Percentiles rank a stretch among this genome's conserved stretches.
phyloP scores from a whole-genome alignment of 2,888 invertebrate genomes.

The Acrobeloides nanus region DNA sequence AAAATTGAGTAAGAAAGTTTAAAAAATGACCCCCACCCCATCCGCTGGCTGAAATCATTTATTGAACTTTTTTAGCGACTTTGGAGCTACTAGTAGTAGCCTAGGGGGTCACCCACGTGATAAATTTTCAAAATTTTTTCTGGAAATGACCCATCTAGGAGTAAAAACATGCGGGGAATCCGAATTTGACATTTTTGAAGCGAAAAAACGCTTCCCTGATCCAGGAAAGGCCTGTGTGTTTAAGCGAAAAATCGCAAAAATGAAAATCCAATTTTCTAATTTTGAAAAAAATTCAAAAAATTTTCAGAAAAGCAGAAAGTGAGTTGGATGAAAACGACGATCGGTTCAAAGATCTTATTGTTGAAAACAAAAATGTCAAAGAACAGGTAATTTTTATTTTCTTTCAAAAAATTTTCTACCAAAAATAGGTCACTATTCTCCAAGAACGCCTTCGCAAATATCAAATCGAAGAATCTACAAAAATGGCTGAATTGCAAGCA shows the following conservation, averaged over 20 bases:
- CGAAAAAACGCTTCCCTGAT: background rate
- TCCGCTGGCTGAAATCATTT: too few species aligned
- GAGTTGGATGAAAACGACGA: conserved; percentile 27
- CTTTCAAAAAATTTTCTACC: background rate
- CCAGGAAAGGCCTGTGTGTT: too few species aligned
- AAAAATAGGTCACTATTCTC: conserved; percentile 17
- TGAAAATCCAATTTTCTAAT: background rate
- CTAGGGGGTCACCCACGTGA: too few species aligned
- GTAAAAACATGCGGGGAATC: too few species aligned
- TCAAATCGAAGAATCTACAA: conserved; percentile 32
- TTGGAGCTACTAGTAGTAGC: too few species aligned
- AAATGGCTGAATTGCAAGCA: conserved; percentile 32
- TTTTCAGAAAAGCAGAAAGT: conserved; percentile 10
- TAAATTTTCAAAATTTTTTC: too few species aligned
- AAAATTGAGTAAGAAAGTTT: too few species aligned
- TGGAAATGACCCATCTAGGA: too few species aligned
- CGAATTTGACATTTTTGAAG: background rate
- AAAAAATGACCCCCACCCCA: too few species aligned
- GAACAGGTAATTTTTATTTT: conserved; percentile 29
- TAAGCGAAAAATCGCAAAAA: background rate
- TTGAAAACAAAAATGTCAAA: conserved; percentile 44
- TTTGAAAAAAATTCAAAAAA: background rate
- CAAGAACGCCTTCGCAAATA: conserved; percentile 45
- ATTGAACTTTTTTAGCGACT: too few species aligned
- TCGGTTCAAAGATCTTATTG: conserved; percentile 26